Evolutionary conservation across 1,140 invertebrate genomes (phyloP).

Genomic region (Pseudomyrmex gracilis): DNA sequence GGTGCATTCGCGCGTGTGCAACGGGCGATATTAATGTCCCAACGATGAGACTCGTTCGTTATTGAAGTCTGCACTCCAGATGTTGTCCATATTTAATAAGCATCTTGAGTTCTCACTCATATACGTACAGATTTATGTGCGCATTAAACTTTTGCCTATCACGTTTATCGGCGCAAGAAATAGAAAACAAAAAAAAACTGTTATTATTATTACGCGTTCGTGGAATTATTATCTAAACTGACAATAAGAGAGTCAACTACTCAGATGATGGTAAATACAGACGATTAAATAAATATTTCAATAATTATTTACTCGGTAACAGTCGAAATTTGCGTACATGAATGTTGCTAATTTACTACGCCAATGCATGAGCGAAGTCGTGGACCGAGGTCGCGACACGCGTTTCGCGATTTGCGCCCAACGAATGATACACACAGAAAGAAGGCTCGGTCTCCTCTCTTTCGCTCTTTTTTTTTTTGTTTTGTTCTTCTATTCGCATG

Average conservation of each 20-base stretch:
- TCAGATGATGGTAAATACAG: no score
- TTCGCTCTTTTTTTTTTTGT: conserved; percentile 3
- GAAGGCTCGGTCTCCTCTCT: conserved; percentile 27
- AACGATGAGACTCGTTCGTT: background rate
- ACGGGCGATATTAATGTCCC: conserved; percentile 11
- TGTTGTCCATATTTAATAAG: conserved; percentile 4
- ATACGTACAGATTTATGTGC: no score
- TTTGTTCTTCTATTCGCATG: conserved; percentile 9
- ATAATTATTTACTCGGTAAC: background rate
- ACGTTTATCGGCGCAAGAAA: no score
- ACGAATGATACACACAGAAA: conserved; percentile 69
- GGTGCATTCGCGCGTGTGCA: background rate
- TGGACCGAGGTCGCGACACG: conserved; percentile 35
- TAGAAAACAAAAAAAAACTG: no score
- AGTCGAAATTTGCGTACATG: background rate
- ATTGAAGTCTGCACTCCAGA: background rate
- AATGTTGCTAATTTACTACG: conserved; percentile 8
- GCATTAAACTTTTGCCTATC: no score
- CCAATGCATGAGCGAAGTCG: conserved; percentile 41
- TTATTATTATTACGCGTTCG: no score
- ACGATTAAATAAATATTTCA: background rate
- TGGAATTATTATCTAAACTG: no score
- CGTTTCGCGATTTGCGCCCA: conserved; percentile 68
- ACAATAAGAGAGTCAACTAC: no score
- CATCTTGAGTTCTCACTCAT: background rate